These are phyloP conservation scores for Spermophilus dauricus DNA, from an alignment of 2,113 vertebrate genomes.

Conservation along the genomic window DNA sequence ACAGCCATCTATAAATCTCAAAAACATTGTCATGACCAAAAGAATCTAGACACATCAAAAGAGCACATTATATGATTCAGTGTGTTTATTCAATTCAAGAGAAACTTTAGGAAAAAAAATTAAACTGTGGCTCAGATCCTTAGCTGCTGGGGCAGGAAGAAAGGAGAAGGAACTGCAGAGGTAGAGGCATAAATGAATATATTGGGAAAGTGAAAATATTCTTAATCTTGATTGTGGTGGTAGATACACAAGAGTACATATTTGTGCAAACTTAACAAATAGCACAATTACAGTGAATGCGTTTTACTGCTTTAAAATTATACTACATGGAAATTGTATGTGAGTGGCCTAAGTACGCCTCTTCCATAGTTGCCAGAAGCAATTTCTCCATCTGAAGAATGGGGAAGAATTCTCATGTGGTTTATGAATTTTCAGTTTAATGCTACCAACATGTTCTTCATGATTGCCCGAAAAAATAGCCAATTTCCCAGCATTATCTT, in stretches of 20 bases:
- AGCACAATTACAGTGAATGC: neutral
- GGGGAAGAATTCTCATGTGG: neutral
- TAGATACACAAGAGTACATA: neutral
- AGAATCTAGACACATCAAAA: neutral
- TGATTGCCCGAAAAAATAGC: neutral
- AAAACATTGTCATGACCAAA: neutral
- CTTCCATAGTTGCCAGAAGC: neutral
- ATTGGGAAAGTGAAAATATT: neutral
- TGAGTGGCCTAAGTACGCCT: neutral
- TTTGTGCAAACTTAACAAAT: neutral
- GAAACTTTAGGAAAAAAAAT: neutral
- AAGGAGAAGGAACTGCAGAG: neutral
- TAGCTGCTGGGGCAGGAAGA: neutral
- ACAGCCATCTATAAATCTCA: neutral
- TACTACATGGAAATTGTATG: neutral
- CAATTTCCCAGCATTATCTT: neutral
- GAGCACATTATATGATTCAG: neutral
- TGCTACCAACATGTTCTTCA: neutral
- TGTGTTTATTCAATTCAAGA: neutral
- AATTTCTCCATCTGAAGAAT: neutral
- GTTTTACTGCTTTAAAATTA: neutral
- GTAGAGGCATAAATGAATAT: neutral
- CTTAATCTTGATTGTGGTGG: neutral
- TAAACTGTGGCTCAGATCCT: neutral
- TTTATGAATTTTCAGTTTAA: slow-evolving; percentile 43